Percentiles rank a stretch among this genome's conserved stretches.
These are phyloP conservation scores for Apamea anceps DNA, from an alignment of 2,888 invertebrate genomes.

Conservation along the genomic window DNA sequence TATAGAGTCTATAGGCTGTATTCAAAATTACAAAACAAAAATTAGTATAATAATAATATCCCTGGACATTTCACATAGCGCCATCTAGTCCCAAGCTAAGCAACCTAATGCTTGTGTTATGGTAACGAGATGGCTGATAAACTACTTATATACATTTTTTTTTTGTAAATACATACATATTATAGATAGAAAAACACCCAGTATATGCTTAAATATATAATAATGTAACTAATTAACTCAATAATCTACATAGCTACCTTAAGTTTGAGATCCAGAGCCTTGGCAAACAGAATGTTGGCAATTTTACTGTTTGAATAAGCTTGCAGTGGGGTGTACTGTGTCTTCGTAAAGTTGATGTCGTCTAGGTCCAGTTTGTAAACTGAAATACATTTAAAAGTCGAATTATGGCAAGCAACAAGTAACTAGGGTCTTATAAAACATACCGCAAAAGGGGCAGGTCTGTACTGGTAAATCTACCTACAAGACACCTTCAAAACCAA, in stretches of 20 bases:
- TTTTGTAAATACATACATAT: too few relatives aligned
- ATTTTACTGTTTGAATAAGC: constrained; percentile 95
- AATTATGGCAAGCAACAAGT: not conserved
- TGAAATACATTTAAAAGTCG: constrained; percentile 69
- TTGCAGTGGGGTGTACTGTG: constrained; percentile 90
- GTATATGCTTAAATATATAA: too few relatives aligned
- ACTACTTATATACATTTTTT: too few relatives aligned
- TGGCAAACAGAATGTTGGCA: constrained; percentile 94
- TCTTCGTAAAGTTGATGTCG: constrained; percentile 92
- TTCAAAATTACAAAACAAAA: not conserved
- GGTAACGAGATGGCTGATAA: too few relatives aligned
- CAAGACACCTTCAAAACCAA: not conserved
- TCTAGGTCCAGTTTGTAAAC: constrained; percentile 90
- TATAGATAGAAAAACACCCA: too few relatives aligned
- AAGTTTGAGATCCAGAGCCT: constrained; percentile 91
- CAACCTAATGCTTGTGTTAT: too few relatives aligned
- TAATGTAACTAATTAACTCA: too few relatives aligned
- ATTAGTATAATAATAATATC: too few relatives aligned
- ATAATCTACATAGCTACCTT: constrained; percentile 79
- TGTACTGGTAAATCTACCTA: not conserved
- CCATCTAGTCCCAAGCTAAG: too few relatives aligned
- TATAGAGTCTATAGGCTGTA: not conserved
- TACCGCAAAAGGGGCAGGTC: not conserved
- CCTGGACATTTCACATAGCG: too few relatives aligned
- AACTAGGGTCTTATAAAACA: not conserved